Evolutionary conservation across 2,888 invertebrate species (phyloP).

Genomic region (Sphecodes monilicornis): DNA sequence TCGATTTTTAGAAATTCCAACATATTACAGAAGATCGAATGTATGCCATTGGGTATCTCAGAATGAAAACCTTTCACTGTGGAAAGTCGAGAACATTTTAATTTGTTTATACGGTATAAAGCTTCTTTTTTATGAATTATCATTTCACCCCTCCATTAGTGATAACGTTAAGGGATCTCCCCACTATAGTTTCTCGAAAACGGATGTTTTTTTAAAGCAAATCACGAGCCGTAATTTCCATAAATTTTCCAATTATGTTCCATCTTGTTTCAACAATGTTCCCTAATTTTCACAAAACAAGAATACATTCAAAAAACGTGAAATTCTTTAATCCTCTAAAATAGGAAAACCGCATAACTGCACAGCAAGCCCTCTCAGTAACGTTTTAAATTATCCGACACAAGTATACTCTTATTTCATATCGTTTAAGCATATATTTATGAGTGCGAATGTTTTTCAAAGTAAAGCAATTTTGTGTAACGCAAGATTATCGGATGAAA

Average conservation of each 20-base stretch:
- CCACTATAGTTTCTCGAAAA: neutral
- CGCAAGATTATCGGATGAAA: constrained; percentile 12
- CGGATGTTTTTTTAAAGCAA: neutral
- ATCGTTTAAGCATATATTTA: neutral
- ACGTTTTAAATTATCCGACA: neutral
- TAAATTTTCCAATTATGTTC: neutral
- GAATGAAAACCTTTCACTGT: constrained; percentile 16
- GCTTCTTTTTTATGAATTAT: neutral
- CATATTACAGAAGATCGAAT: constrained; percentile 42
- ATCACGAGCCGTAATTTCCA: neutral
- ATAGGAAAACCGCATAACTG: neutral
- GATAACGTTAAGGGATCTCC: neutral
- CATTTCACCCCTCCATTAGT: neutral
- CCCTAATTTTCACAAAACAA: neutral
- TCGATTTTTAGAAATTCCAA: constrained; percentile 25
- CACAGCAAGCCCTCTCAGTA: neutral
- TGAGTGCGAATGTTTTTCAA: neutral
- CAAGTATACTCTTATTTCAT: neutral
- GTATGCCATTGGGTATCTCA: constrained; percentile 25
- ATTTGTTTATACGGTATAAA: constrained; percentile 23
- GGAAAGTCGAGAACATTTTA: constrained; percentile 29
- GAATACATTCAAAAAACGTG: neutral
- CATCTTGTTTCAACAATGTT: neutral
- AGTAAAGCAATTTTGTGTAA: constrained; percentile 15
- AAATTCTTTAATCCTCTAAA: neutral